A percentile compares a stretch with the other conserved stretches of the same genome.
Evolutionary conservation across 2,113 vertebrate species (phyloP).

Genomic region (Python bivittatus): DNA sequence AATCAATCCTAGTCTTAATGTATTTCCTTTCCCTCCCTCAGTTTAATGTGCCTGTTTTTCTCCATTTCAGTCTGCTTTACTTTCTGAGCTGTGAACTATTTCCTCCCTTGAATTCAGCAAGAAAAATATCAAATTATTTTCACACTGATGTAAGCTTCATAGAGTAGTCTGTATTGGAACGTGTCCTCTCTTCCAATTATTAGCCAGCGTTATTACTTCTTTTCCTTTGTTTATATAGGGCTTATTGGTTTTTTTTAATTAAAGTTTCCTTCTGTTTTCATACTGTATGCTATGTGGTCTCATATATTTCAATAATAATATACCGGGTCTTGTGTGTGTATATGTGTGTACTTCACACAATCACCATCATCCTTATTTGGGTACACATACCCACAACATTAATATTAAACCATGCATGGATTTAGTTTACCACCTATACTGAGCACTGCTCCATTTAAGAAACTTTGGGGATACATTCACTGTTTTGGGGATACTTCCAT

Average conservation of each 20-base stretch:
- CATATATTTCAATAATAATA: neutral
- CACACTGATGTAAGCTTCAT: neutral
- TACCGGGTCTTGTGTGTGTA: neutral
- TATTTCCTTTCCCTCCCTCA: neutral
- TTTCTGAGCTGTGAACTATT: neutral
- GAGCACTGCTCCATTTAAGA: too few species aligned
- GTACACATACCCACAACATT: too few species aligned
- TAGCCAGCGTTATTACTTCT: neutral
- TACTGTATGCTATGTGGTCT: neutral
- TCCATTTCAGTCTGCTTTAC: neutral
- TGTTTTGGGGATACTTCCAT: neutral
- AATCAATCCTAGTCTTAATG: neutral
- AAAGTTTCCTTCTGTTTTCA: neutral
- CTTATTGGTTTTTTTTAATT: neutral
- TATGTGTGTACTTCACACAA: too few species aligned
- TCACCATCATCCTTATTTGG: too few species aligned
- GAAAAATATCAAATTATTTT: neutral
- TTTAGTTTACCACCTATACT: too few species aligned
- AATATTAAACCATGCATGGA: too few species aligned
- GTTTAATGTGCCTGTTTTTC: neutral
- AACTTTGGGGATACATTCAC: neutral
- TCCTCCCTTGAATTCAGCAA: neutral
- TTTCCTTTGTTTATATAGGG: neutral
- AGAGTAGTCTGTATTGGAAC: neutral
- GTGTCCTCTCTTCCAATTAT: neutral